These are phyloP conservation scores for Hydroisotoma schaefferi DNA, from an alignment of 2,888 invertebrate genomes.

Conservation along the genomic window DNA sequence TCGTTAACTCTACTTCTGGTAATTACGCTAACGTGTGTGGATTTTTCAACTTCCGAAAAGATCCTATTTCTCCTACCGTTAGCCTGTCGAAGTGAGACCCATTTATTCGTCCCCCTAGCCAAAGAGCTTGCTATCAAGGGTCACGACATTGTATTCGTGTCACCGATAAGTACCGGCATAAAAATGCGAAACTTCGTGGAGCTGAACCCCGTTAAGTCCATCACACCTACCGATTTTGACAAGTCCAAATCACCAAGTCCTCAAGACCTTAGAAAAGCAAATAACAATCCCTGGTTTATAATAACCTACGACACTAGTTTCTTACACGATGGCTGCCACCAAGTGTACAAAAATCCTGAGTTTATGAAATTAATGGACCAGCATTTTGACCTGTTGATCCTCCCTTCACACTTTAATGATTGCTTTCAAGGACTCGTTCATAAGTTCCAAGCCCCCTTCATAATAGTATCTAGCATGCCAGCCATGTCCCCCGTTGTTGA, in stretches of 20 bases:
- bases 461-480: conserved; percentile 19
- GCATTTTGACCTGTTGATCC: background rate
- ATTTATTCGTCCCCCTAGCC: background rate
- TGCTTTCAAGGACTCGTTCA: conserved; percentile 25
- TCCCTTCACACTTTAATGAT: conserved; percentile 10
- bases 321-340: background rate
- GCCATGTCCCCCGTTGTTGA: conserved; percentile 17
- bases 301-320: background rate
- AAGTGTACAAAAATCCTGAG: background rate
- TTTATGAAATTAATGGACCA: background rate
- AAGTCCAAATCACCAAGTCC: background rate
- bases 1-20: too few species aligned
- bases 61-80: background rate
- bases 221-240: background rate
- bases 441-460: conserved; percentile 19
- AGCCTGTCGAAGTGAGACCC: background rate
- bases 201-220: background rate
- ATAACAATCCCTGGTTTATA: background rate
- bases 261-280: background rate
- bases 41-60: too few species aligned
- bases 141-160: background rate
- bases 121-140: background rate
- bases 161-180: background rate
- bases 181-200: background rate
- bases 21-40: too few species aligned